Conservation (phyloP, 2,797 vertebrate genomes). For the Lithobates pipiens region DNA sequence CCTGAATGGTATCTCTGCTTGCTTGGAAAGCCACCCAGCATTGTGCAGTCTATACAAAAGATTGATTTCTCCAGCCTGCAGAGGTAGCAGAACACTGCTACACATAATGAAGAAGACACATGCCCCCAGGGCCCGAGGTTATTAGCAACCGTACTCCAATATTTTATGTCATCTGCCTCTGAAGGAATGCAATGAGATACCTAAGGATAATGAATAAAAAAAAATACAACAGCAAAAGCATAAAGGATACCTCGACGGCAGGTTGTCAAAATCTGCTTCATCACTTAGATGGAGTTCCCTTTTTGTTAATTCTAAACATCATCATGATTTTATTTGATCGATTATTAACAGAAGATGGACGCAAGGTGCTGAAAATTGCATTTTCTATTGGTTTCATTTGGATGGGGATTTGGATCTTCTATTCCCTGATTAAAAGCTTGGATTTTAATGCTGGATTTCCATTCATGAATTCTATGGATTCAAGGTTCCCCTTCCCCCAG, state of each 20-base stretch:
- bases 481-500: slow-evolving; percentile 5
- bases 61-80: slow-evolving; percentile 29
- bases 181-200: slow-evolving; percentile 26
- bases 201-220: background rate
- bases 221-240: no score
- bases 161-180: background rate
- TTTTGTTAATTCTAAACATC: no score
- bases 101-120: slow-evolving; percentile 25
- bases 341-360: background rate
- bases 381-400: background rate
- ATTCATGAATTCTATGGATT: slow-evolving; percentile 1
- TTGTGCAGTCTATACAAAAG: background rate
- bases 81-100: slow-evolving; percentile 14
- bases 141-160: slow-evolving; percentile 1
- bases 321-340: background rate
- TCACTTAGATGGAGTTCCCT: no score
- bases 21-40: slow-evolving; percentile 1
- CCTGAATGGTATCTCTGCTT: background rate
- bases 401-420: background rate
- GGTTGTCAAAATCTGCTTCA: background rate
- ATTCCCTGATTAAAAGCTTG: background rate
- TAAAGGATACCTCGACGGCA: background rate
- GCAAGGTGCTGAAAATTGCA: background rate
- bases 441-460: background rate
- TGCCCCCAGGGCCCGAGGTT: slow-evolving; percentile 15